Conservation (phyloP, 1,140 invertebrate species). For the Saccostrea echinata region DNA sequence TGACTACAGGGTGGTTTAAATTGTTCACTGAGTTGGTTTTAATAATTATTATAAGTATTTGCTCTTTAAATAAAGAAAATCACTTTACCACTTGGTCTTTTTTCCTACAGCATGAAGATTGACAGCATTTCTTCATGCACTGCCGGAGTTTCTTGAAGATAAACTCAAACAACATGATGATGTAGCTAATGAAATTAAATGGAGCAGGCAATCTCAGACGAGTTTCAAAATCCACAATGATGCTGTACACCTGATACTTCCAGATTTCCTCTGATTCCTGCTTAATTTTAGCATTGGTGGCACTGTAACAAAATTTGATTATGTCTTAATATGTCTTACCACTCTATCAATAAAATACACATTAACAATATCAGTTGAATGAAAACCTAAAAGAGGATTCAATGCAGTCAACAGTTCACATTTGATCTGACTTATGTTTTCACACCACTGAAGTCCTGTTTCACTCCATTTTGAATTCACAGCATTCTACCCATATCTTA, state of each 20-base stretch:
- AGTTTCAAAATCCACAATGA: constrained; percentile 80
- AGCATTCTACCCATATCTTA: too few species aligned
- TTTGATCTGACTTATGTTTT: too few species aligned
- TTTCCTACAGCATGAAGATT: constrained; percentile 36
- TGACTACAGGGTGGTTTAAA: too few species aligned
- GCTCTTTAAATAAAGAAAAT: background rate
- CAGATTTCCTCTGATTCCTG: constrained; percentile 78
- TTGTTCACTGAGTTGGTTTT: too few species aligned
- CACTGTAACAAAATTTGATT: constrained; percentile 57
- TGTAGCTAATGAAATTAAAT: constrained; percentile 58
- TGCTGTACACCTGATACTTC: constrained; percentile 80
- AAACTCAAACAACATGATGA: constrained; percentile 42
- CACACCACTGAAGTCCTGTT: too few species aligned
- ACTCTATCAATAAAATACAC: too few species aligned
- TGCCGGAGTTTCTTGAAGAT: background rate
- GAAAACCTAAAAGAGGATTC: too few species aligned
- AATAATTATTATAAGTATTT: too few species aligned
- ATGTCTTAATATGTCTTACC: too few species aligned
- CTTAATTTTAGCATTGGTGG: constrained; percentile 73
- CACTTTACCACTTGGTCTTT: background rate
- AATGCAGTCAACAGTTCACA: too few species aligned
- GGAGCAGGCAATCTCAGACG: constrained; percentile 72
- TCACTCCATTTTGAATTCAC: too few species aligned
- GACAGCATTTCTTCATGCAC: constrained; percentile 34
- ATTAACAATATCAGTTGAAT: too few species aligned